Base-by-base conservation (phyloP, 2,888 invertebrate genomes). In the Bombylius discolor region DNA sequence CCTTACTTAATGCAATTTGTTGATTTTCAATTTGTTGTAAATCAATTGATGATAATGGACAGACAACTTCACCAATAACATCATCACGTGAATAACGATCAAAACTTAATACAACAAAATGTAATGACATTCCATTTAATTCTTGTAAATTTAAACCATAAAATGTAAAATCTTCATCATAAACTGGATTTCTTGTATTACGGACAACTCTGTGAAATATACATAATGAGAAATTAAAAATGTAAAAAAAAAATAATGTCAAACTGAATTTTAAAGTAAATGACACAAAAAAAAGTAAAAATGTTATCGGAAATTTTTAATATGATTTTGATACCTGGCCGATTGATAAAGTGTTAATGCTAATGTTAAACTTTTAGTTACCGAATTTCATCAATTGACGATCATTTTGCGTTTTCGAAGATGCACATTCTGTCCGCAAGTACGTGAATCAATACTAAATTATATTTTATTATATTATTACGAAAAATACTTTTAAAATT, bases 121-220 rank as follows among this genome's bases (percentile, higher is more conserved):
- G 95, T 53, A 95, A 79, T 6, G 94, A 95, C 73, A 93, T 92
- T 68, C 84, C 85, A 69, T 87, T 80, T 58, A 96, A 79, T 74
- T 96, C 94, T 68, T 87, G 85, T 63, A 86, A 83, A 52, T 84
- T 85, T 66, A 94, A 83, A 55, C 97, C 97, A 71, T 96, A 99
- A 80, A 99, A 98, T 1, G 97, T 98, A 73, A 99, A 99, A 73
- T 97, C 97, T 75, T 99, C 99, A 68, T 99, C 97, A 75, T 97
- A 99, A 3, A 93, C 87, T 0, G 99, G 99, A 76, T 93, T 92
- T 54, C 91, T 81, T 49, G 98, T 97, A 72, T 97, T 96, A 62
- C 97, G 84, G 46, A 98, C 83, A 9, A 99, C 97, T 57, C 97
- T 79, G 70, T 34, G 61, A 59, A 23, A 46, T 48, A 31, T 8